Evolutionary conservation across 2,113 vertebrate genomes (phyloP), one percentile per base, ranked within the genome.

Genomic region (Dipodomys ordii): DNA sequence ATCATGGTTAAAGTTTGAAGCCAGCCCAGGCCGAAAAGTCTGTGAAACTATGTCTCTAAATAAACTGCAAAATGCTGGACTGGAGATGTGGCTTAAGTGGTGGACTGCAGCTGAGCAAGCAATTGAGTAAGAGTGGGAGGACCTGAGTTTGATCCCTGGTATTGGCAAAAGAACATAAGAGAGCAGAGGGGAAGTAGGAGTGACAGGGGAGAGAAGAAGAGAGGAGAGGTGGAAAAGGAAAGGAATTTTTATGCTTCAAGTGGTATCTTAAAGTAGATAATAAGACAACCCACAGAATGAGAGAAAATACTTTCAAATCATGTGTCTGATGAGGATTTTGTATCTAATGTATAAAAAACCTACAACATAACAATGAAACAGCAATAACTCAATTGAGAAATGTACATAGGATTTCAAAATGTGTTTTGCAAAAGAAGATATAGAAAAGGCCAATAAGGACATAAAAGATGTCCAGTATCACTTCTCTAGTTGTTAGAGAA

Each of bases 401-500:
- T 57, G 15, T 44, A 27, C 16, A 87, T 87, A 87, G 30, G 18
- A 86, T 88, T 88, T 92, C 46, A 88, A 71, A 53, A 94, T 35
- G 74, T 83, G 44, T 57, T 89, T 92, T n/a, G 81, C 25, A 80
- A 89, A 93, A 57, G 35, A 87, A 11, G 25, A 39, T 62, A 53
- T 49, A 39, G 7, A 92, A 72, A 57, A 92, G 19, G 30, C 44
- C 73, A 83, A 22, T 94, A 85, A 92, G 87, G 20, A 81, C 69
- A 86, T 88, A 84, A 74, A 90, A 87, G 32, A 72, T 92, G 6
- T 82, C 84, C 8, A 1, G n/a, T 32, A 67, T 74, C 35, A 62
- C 82, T 91, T 74, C 35, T 53, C 82, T 91, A 92, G 18, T 91
- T 32, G 76, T 88, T 83, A 95, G 60, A 83, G 15, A 93, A 79